Base-by-base conservation (phyloP, 2,888 invertebrate species). In the Ornithoptera alexandrae region DNA sequence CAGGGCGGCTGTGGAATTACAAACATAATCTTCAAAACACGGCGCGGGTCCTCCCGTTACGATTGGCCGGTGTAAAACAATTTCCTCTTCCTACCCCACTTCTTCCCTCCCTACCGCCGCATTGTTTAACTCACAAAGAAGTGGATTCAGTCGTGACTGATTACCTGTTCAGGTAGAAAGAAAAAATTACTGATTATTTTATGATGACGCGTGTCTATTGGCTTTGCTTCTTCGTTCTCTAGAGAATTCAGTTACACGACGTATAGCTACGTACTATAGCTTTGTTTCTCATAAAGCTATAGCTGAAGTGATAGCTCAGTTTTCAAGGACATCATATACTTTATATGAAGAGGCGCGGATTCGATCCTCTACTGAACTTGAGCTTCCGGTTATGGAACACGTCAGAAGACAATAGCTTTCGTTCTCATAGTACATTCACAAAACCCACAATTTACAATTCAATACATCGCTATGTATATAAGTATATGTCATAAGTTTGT, bases 121-220 rank as follows among this genome's bases (percentile, higher is more conserved):
- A 67, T 70, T 70, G 64, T 70, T 70, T 70, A 46, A 64, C 18
- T 61, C 22, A 56, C 59, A 63, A 61, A 70, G 57, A 59, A 17
- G 30, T 57, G 46, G 57, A 58, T 63, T 59, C 39, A 53, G 36
- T 63, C 63, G 39, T 67, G 59, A 63, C 63, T 70, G 66, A 66
- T 67, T 62, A 67, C 59, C 50, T 50, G 59, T 39, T 62, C 62
- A 65, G 22, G 62, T 70, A 59, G 62, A 50, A 53, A 42, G 61
- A 3, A 59, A 65, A 64, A 58, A 59, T 62, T 59, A 46, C 50
- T 66, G 69, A 62, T 66, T 62, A 58, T 65, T 62, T 22, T 36
- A 58, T 56, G 65, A 62, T 6, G 10, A 36, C 17, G 24, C 36
- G 42, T 42, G 53, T 30, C 18, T 4, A 61, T 36, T 30, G 61